These are phyloP conservation scores for Lethrus apterus DNA, from an alignment of 1,140 invertebrate genomes.

Conservation along the genomic window DNA sequence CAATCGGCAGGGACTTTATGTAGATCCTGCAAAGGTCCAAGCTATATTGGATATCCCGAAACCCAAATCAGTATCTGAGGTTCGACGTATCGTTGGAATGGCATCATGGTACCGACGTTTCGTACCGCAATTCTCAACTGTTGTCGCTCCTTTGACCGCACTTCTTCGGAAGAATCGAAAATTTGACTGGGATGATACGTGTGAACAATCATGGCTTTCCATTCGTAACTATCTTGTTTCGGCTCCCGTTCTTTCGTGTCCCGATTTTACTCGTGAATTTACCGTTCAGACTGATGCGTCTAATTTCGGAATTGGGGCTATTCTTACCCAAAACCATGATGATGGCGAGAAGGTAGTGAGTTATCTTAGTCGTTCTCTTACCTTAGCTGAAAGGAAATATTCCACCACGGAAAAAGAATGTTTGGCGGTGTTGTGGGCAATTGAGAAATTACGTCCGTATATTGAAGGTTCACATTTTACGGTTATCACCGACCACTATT, in stretches of 20 bases:
- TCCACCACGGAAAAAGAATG: conserved; percentile 34
- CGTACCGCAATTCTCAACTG: no score
- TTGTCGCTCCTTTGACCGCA: no score
- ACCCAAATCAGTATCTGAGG: no score
- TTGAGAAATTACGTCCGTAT: no score
- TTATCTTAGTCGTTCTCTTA: conserved; percentile 22
- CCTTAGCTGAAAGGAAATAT: conserved; percentile 36
- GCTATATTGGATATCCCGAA: no score
- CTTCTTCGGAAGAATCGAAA: neutral
- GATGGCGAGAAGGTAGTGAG: neutral
- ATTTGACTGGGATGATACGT: neutral
- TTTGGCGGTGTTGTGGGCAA: no score
- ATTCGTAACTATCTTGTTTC: conserved; percentile 18
- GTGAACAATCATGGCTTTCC: neutral
- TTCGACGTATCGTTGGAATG: no score
- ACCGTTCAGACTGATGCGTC: conserved; percentile 24
- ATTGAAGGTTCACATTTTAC: no score
- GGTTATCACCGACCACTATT: no score
- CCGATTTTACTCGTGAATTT: conserved; percentile 20
- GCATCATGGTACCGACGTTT: no score
- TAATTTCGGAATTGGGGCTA: conserved; percentile 14
- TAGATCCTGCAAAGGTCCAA: no score
- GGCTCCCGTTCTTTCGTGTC: conserved; percentile 19
- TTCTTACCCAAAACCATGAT: conserved; percentile 7
- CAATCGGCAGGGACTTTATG: no score